Base-by-base conservation (phyloP, 1,140 invertebrate genomes). In the Coboldia fuscipes region DNA sequence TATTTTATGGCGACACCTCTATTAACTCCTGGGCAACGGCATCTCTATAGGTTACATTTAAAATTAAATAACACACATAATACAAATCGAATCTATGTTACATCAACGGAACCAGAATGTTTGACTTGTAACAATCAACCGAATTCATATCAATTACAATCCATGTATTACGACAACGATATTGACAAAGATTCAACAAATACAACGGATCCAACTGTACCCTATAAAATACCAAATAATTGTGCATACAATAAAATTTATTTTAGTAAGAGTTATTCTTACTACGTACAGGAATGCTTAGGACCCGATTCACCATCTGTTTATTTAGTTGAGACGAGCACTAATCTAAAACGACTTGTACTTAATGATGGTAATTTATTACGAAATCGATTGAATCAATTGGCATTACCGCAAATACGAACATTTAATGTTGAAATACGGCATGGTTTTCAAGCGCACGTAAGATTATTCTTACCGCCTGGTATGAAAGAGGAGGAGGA, bases 401-500 rank as follows among this genome's bases (percentile, higher is more conserved):
- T 69, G 33, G 66, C 68, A 0, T 40, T 58, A 12, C 69, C 69
- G 0, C 68, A 70, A 45, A 52, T 63, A 35, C 62, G 64, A 14
- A 65, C 65, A 1, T 68, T 70, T 37, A 58, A 61, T 34, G 66
- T 70, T 3, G 65, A 67, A 50, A 65, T 66, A 10, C 45, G 50
- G 0, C 51, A 58, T 28, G 56, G 56, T 2, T 57, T 58, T 40
- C 51, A 58, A 23, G 56, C 56, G 13, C 56, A 58, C 37, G 76
- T 84, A 1, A 62, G 72, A 8, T 58, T 85, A 3, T 65, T 68
- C 36, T 50, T 84, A 27, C 80, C 80, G 1, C 75, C 76, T 0
- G 72, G 75, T n/a, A 62, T 83, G 37, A 56, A 73, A 33, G 77
- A 82, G 44, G 70, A 78, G 29, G 78, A 88, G 46, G 76, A 81